Base-by-base conservation (phyloP, 53 echinoderm and acorn worm genomes). In the Pentamera pediparva region DNA sequence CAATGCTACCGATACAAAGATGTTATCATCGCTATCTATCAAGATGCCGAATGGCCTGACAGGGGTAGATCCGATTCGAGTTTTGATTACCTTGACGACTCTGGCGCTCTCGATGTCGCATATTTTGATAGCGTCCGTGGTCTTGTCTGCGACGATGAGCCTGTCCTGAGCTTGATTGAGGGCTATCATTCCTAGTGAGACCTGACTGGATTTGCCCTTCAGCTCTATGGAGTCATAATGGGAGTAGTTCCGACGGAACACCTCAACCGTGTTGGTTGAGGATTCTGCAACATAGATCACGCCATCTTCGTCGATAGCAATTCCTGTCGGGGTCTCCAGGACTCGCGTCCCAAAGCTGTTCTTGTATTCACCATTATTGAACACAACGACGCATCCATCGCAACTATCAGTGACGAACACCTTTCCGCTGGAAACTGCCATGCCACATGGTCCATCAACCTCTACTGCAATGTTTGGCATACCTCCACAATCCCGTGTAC, bases 11-110 rank as follows among this genome's bases (percentile, higher is more conserved):
- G 67, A 67, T 15, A 67, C 30, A 47, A 37, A 38, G 6, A 67
- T 67, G 27, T 41, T 67, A 18, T 41, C 47, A 2, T 67, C 45
- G 29, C 29, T 47, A 41, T 67, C 67, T 26, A 67, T 6, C 0
- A 47, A 18, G 30, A 67, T 47, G 5, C 67, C 67, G 31, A 28
- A 67, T 6, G 67, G 67, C 37, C 6, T 43, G 21, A 47, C 67
- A 4, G 67, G 45, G 2, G 67, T 47, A 25, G 40, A 47, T 13
- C 17, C 29, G 2, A 67, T 41, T 17, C 67, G 12, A 15, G 67
- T 67, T 39, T 67, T 67, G 47, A 67, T 67, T 29, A 25, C 6
- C 39, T 67, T 67, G 40, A 67, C 47, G 25, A 25, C 45, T 31
- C 30, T 67, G 18, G 1, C 10, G 9, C 30, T 67, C 13, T 40